These are phyloP conservation scores for Oscarella lobularis DNA, from an alignment of 37 sponge, comb jelly and placozoan genomes.

Conservation along the genomic window DNA sequence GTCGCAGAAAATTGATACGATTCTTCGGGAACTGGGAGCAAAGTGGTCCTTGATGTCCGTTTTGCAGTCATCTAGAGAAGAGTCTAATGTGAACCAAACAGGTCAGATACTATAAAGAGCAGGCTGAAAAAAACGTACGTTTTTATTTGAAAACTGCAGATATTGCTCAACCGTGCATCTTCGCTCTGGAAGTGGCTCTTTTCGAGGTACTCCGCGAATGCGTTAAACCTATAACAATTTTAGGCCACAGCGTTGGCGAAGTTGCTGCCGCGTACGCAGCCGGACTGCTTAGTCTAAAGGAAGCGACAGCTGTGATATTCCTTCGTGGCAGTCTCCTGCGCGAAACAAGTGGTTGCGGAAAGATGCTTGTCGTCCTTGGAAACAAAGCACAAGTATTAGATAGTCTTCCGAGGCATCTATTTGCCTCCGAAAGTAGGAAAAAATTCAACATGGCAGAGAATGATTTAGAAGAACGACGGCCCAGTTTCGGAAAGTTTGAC, in stretches of 20 bases:
- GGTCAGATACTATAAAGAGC: no score
- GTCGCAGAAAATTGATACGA: not conserved
- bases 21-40: not conserved
- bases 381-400: slow-evolving; percentile 6
- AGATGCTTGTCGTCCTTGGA: slow-evolving; percentile 34
- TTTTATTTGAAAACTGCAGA: no score
- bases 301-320: slow-evolving; percentile 22
- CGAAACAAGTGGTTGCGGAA: slow-evolving; percentile 13
- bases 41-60: not conserved
- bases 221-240: slow-evolving; percentile 11
- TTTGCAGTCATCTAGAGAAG: not conserved
- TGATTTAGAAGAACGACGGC: not conserved
- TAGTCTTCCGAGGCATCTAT: slow-evolving; percentile 8
- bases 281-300: slow-evolving; percentile 12
- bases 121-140: no score
- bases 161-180: not conserved
- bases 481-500: not conserved
- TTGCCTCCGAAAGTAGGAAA: no score
- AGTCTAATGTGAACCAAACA: not conserved
- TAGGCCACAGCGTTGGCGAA: slow-evolving; percentile 47
- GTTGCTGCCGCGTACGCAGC: slow-evolving; percentile 22
- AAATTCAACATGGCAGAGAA: slow-evolving; percentile 3
- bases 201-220: slow-evolving; percentile 26
- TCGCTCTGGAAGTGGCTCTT: slow-evolving; percentile 14
- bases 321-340: slow-evolving; percentile 12